These are phyloP conservation scores for Sigmodon hispidus DNA, from an alignment of 2,113 vertebrate species.

Conservation along the genomic window DNA sequence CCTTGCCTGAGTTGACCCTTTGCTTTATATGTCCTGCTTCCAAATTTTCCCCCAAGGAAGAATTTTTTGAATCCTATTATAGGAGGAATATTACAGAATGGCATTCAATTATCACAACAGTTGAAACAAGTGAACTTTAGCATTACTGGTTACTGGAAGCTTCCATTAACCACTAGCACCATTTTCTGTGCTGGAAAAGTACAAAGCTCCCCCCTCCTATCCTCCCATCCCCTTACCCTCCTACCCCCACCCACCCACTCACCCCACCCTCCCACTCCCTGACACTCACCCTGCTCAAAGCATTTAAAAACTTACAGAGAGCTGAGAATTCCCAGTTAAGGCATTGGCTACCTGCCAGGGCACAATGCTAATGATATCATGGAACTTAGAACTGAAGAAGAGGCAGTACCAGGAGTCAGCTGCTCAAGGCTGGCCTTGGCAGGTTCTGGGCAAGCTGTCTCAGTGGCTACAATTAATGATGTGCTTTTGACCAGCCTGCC, in stretches of 20 bases:
- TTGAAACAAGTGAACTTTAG: slow-evolving; percentile 43
- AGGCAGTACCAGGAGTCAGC: slow-evolving; percentile 55
- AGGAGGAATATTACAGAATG: slow-evolving; percentile 45
- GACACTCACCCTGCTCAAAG: background rate
- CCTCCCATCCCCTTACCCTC: too few relatives aligned
- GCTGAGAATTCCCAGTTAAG: slow-evolving; percentile 39
- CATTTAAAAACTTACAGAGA: slow-evolving; percentile 35
- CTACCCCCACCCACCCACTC: background rate
- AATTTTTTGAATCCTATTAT: background rate
- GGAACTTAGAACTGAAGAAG: slow-evolving; percentile 45
- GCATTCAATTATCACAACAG: slow-evolving; percentile 24
- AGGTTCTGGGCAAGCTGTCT: slow-evolving; percentile 61
- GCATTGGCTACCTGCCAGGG: slow-evolving; percentile 52
- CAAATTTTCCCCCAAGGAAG: slow-evolving; percentile 48
- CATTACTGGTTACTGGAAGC: background rate
- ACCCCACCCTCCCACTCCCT: background rate
- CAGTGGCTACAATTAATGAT: slow-evolving; percentile 73
- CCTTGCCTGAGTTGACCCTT: background rate
- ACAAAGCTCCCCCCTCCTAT: slow-evolving; percentile 41
- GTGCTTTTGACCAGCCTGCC: slow-evolving; percentile 65
- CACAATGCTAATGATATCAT: slow-evolving; percentile 58
- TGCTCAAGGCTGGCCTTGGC: slow-evolving; percentile 76
- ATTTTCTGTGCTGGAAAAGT: slow-evolving; percentile 56
- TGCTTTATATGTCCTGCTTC: slow-evolving; percentile 51
- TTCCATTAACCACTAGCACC: background rate